Percentiles rank a stretch among this genome's conserved stretches.
These are phyloP conservation scores for Temnothorax nylanderi DNA, from an alignment of 1,140 invertebrate species.

Conservation along the genomic window DNA sequence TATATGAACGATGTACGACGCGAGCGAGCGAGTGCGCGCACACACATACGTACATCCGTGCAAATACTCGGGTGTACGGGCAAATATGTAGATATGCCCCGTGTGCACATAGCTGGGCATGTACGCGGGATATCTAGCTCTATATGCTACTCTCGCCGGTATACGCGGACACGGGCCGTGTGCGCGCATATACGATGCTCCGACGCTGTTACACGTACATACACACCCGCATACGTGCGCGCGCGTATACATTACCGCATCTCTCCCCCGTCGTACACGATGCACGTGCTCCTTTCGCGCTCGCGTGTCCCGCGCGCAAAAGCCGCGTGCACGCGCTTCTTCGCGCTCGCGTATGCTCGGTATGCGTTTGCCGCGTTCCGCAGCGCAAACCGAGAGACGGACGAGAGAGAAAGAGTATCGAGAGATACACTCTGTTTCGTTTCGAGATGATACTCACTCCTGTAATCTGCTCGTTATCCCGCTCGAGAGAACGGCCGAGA, in stretches of 20 bases:
- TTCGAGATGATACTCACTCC: constrained; percentile 41
- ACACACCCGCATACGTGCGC: neutral
- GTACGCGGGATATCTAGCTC: constrained; percentile 60
- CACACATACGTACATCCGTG: constrained; percentile 11
- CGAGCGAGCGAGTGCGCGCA: neutral
- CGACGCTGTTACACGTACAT: neutral
- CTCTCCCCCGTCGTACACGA: constrained; percentile 2
- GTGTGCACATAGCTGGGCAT: constrained; percentile 65
- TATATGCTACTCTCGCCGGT: constrained; percentile 38
- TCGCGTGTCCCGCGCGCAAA: constrained; percentile 41
- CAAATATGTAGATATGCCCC: constrained; percentile 69
- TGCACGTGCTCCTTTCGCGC: constrained; percentile 55
- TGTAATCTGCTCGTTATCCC: constrained; percentile 70
- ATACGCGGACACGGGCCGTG: constrained; percentile 37
- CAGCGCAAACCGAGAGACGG: constrained; percentile 32
- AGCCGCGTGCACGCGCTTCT: constrained; percentile 55
- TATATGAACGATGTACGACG: constrained; percentile 42
- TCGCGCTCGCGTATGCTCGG: constrained; percentile 53
- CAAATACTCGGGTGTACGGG: constrained; percentile 65
- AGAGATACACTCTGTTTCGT: constrained; percentile 54
- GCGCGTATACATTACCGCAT: constrained; percentile 10
- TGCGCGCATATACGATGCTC: constrained; percentile 42
- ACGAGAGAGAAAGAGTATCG: neutral
- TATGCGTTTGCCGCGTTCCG: constrained; percentile 63
- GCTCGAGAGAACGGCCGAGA: constrained; percentile 55